A percentile compares a stretch with the other conserved stretches of the same genome.
Evolutionary conservation across 1,140 invertebrate genomes (phyloP).

Genomic region (Caenorhabditis tropicalis): DNA sequence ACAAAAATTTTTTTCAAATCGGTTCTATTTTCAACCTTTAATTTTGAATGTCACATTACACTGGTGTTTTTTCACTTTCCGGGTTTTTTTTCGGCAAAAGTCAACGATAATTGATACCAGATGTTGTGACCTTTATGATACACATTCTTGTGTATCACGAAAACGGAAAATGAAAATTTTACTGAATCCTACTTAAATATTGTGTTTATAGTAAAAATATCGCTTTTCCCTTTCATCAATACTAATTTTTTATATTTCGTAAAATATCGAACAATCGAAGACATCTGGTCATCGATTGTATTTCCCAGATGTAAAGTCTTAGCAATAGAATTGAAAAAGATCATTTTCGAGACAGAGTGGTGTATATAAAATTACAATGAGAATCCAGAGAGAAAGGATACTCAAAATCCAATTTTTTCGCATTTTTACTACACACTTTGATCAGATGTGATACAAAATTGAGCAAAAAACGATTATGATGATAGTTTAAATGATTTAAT

Average conservation of each 20-base stretch:
- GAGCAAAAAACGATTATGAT: not conserved
- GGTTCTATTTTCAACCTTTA: constrained; percentile 12
- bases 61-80: not conserved
- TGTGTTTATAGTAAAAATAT: no score
- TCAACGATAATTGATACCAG: constrained; percentile 24
- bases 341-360: not conserved
- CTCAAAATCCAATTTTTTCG: constrained; percentile 1
- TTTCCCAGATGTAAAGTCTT: not conserved
- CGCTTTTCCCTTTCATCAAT: no score
- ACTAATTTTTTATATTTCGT: no score
- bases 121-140: not conserved
- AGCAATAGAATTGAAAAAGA: not conserved
- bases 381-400: not conserved
- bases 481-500: no score
- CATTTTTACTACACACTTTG: not conserved
- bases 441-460: constrained; percentile 11
- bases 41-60: constrained; percentile 38
- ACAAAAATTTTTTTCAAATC: no score
- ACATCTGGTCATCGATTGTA: not conserved
- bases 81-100: not conserved
- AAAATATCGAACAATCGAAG: not conserved
- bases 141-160: no score
- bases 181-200: no score
- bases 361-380: constrained; percentile 13
- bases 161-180: no score